These are phyloP conservation scores for Melinaea marsaeus DNA, from an alignment of 2,888 invertebrate genomes.

Conservation along the genomic window DNA sequence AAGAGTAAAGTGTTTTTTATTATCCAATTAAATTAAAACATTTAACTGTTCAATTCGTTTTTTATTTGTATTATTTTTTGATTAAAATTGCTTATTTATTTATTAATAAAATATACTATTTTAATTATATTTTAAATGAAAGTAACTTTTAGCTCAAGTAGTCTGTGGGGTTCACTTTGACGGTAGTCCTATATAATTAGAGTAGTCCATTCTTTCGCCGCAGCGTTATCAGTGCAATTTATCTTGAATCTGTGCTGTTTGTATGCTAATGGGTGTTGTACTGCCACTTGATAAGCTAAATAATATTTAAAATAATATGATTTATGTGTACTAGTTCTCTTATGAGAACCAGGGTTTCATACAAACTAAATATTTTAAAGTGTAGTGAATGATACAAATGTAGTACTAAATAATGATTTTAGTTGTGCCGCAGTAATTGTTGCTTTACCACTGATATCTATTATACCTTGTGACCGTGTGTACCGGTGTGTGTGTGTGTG, in stretches of 20 bases:
- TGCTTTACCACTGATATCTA: constrained; percentile 26
- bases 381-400: too few species aligned
- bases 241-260: constrained; percentile 67
- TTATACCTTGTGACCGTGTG: constrained; percentile 30
- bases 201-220: constrained; percentile 59
- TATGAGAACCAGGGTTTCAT: background rate
- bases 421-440: constrained; percentile 29
- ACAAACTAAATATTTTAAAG: background rate
- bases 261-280: constrained; percentile 62
- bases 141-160: constrained; percentile 27
- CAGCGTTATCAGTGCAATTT: constrained; percentile 64
- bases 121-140: too few species aligned
- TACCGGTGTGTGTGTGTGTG: background rate
- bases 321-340: constrained; percentile 4
- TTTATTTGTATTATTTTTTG: constrained; percentile 2
- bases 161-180: constrained; percentile 34
- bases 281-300: constrained; percentile 34
- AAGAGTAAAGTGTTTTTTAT: constrained; percentile 18
- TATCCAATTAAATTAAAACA: constrained; percentile 9
- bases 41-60: constrained; percentile 2
- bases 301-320: constrained; percentile 6
- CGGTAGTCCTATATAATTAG: constrained; percentile 56
- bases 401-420: constrained; percentile 2
- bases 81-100: background rate
- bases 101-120: background rate